A percentile compares a stretch with the other conserved stretches of the same genome.
phyloP scores from a whole-genome alignment of 2,113 vertebrate genomes.

The Psilopogon haemacephalus region DNA sequence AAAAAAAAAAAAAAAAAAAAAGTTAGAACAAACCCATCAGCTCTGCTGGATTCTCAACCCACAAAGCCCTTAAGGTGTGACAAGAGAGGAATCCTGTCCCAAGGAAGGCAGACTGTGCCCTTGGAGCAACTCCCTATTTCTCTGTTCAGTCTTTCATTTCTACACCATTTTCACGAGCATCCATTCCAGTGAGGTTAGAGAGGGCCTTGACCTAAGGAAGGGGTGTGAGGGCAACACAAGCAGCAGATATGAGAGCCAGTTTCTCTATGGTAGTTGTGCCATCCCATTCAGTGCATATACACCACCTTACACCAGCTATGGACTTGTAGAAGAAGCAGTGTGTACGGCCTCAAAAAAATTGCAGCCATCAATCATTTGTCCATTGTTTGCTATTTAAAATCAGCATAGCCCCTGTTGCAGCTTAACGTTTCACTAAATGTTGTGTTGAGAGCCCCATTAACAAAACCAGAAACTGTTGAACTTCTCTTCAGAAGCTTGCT shows the following conservation, averaged over 20 bases:
- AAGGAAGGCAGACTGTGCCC: background rate
- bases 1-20: background rate
- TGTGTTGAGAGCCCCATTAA: background rate
- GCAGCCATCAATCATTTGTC: background rate
- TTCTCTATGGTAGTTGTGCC: background rate
- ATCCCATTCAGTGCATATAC: background rate
- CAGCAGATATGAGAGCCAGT: background rate
- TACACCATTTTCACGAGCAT: background rate
- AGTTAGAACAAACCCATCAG: background rate
- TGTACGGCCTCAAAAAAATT: background rate
- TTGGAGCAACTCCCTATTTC: background rate
- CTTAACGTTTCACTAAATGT: background rate
- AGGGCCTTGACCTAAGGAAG: background rate
- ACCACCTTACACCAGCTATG: background rate
- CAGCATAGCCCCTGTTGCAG: background rate
- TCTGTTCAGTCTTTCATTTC: background rate
- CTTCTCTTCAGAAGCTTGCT: background rate
- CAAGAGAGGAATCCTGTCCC: background rate
- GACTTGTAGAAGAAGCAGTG: background rate
- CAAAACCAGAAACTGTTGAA: background rate
- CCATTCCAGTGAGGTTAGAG: background rate
- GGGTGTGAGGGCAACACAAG: rapidly evolving
- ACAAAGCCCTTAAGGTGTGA: background rate
- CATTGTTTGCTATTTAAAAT: slow-evolving; percentile 13
- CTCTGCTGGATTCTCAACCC: background rate